phyloP scores from a whole-genome alignment of 1,140 invertebrate species.

The Macrocentrus cingulum region DNA sequence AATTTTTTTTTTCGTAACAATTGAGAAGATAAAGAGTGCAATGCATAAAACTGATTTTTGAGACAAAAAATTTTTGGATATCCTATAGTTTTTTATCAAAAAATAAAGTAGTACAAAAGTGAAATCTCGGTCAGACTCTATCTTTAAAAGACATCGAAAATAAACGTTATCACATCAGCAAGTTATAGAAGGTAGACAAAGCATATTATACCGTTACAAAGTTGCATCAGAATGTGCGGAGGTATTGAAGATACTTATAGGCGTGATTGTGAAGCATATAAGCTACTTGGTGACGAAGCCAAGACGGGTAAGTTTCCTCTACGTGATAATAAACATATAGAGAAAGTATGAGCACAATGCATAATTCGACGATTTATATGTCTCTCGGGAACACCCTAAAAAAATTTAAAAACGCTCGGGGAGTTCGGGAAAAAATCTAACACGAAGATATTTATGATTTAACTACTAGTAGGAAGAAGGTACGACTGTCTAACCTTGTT shows the following conservation, averaged over 20 bases:
- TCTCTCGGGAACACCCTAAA: too few species aligned
- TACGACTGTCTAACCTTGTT: too few species aligned
- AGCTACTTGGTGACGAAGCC: conserved; percentile 65
- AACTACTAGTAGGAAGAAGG: too few species aligned
- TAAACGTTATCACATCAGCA: not conserved
- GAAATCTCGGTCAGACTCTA: conserved; percentile 14
- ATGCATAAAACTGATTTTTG: too few species aligned
- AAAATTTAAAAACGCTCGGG: too few species aligned
- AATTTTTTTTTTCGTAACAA: too few species aligned
- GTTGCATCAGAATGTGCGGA: conserved; percentile 66
- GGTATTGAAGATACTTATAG: conserved; percentile 69
- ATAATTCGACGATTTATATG: too few species aligned
- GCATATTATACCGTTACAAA: conserved; percentile 61
- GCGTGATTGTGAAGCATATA: conserved; percentile 71
- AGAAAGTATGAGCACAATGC: conserved; percentile 75
- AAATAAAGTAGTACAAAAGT: conserved; percentile 12
- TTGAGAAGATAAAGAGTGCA: too few species aligned
- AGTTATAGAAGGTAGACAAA: too few species aligned
- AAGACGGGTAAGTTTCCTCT: conserved; percentile 69
- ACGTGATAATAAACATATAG: conserved; percentile 72
- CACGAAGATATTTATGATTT: too few species aligned
- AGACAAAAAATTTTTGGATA: conserved; percentile 64
- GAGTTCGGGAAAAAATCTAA: too few species aligned
- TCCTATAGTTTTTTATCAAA: conserved; percentile 52
- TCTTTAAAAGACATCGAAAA: not conserved